Evolutionary conservation across 2,888 invertebrate genomes (phyloP), one percentile per base, ranked within the genome.

Genomic region (Conchocele bisecta): DNA sequence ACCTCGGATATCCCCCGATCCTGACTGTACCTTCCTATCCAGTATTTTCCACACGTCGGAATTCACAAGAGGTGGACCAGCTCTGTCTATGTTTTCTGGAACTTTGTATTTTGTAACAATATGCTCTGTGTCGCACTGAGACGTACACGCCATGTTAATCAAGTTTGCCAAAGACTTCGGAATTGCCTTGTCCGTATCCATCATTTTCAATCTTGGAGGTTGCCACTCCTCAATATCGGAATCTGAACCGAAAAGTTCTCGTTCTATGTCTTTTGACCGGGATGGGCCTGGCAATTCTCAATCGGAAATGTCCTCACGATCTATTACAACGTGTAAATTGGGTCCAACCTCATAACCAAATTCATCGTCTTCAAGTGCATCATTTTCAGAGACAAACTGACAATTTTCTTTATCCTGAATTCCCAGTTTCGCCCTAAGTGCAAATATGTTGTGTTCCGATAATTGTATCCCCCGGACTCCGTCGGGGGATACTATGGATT

Each of bases 1-100:
- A 56, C 56, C 7, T 60, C 68, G 4, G 33, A 60, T 11, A 68
- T 24, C 31, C 29, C n/a, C 6, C 31, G 22, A 24, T 68, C 68
- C 5, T 60, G 37, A 31, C 20, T 42, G 42, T 5, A 31, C 28
- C 48, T 24, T 60, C 13, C 33, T 68, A 9, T 54, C 60, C 24
- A 56, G 20, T 4, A 68, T 22, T 46, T 54, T 60, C 68, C 60
- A 68, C 6, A 68, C 29, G 31, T 68, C 68, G 5, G 22, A 13
- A 37, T 60, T 68, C 3, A 68, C 48, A 7, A 56, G 6, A 20
- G 68, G 68, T n/a, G 54, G 44, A 6, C 44, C 3, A n/a, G 41
- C 15, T 15, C 26, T 51, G 17, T 42, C 46, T 37, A 42, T 53
- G 37, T 67, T 67, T 26, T 35, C 37, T 15, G 67, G 67, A 26